phyloP scores from a whole-genome alignment of 2,888 invertebrate genomes.

The Nebria salina region DNA sequence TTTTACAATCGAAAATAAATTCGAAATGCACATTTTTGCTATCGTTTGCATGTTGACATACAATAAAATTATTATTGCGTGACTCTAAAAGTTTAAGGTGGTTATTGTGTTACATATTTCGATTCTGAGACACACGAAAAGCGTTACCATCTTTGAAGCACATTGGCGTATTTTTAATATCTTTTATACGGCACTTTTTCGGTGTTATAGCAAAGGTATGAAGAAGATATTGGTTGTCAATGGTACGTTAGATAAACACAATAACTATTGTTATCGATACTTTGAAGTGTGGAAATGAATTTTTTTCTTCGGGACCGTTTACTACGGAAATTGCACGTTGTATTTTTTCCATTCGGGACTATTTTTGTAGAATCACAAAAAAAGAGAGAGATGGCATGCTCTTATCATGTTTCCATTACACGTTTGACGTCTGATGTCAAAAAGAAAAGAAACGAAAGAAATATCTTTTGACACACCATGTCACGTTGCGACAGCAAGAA shows the following conservation, averaged over 20 bases:
- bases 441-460: background rate
- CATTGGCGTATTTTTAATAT: constrained; percentile 4
- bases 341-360: background rate
- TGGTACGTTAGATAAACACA: constrained; percentile 18
- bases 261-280: constrained; percentile 34
- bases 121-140: too few relatives aligned
- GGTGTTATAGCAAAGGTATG: background rate
- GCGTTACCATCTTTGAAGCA: too few relatives aligned
- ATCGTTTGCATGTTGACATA: background rate
- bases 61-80: background rate
- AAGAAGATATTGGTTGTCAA: constrained; percentile 25
- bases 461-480: background rate
- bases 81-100: background rate
- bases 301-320: constrained; percentile 4
- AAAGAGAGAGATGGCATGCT: background rate
- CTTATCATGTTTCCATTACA: constrained; percentile 16
- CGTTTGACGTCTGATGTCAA: constrained; percentile 3
- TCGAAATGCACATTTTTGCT: background rate
- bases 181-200: background rate
- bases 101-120: background rate
- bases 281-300: constrained; percentile 35
- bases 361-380: background rate
- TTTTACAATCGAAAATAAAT: background rate
- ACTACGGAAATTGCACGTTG: constrained; percentile 34
- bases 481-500: background rate